A percentile compares a stretch with the other conserved stretches of the same genome.
phyloP scores from a whole-genome alignment of 2,797 vertebrate genomes.

The Amniataba percoides region DNA sequence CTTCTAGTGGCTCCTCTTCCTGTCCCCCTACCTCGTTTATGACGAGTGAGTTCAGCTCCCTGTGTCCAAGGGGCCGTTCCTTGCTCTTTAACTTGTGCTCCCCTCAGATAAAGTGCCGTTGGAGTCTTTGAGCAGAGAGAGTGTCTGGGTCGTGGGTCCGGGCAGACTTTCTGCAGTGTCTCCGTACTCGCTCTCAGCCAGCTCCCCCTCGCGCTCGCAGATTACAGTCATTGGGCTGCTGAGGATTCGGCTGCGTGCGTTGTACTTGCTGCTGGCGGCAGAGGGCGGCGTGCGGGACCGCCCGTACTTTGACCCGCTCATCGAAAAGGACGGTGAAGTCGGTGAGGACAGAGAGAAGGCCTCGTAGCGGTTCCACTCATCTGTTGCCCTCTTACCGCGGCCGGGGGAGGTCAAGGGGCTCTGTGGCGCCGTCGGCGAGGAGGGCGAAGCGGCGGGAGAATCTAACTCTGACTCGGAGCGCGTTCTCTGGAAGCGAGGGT shows the following conservation, averaged over 20 bases:
- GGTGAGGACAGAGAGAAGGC: conserved; percentile 88
- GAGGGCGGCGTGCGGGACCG: conserved; percentile 95
- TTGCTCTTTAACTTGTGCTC: conserved; percentile 81
- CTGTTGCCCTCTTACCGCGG: conserved; percentile 86
- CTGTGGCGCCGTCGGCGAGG: conserved; percentile 66
- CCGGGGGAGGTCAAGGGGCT: conserved; percentile 87
- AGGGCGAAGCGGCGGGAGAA: conserved; percentile 63
- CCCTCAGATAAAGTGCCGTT: conserved; percentile 84
- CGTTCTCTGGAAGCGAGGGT: conserved; percentile 91
- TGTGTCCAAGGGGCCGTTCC: conserved; percentile 34
- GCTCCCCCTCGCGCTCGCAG: conserved; percentile 94
- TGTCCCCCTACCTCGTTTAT: conserved; percentile 38
- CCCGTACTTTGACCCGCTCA: conserved; percentile 88
- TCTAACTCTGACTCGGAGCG: conserved; percentile 83
- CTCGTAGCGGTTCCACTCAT: conserved; percentile 93
- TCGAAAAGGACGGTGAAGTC: conserved; percentile 86
- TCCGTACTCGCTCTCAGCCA: conserved; percentile 76
- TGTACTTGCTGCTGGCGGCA: conserved; percentile 97
- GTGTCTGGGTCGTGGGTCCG: conserved; percentile 37
- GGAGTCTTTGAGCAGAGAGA: conserved; percentile 73
- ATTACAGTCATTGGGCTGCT: conserved; percentile 99
- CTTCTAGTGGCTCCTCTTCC: conserved; percentile 44
- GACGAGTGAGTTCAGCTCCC: conserved; percentile 54
- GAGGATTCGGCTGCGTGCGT: conserved; percentile 92
- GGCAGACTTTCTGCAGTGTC: conserved; percentile 57